phyloP scores from a whole-genome alignment of 2,113 vertebrate genomes.

The Bostrychus sinensis region DNA sequence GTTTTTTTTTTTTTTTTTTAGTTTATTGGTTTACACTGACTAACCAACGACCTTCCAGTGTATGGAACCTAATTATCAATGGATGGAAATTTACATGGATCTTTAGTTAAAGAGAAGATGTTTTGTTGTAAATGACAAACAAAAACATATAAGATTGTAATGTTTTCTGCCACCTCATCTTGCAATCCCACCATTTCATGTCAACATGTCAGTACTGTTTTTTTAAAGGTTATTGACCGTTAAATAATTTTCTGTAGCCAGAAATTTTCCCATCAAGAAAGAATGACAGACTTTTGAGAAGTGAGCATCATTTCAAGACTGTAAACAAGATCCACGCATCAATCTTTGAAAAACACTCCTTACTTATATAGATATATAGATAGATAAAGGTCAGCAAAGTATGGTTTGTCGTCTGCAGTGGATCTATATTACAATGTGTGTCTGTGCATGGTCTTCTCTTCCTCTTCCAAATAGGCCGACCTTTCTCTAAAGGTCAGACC shows the following conservation, averaged over 20 bases:
- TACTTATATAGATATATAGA: slow-evolving; percentile 33
- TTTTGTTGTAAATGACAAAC: background rate
- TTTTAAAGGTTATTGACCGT: background rate
- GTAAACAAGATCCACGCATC: slow-evolving; percentile 7
- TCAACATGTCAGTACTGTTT: background rate
- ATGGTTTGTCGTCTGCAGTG: slow-evolving; percentile 47
- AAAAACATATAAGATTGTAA: background rate
- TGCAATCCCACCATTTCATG: slow-evolving; percentile 3
- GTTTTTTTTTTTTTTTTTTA: no score
- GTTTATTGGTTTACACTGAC: no score
- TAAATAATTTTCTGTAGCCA: background rate
- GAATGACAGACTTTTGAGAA: background rate
- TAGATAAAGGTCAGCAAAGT: slow-evolving; percentile 61
- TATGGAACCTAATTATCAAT: no score
- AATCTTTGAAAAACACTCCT: slow-evolving; percentile 29
- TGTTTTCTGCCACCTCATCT: background rate
- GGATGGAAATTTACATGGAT: no score
- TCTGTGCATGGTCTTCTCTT: slow-evolving; percentile 56
- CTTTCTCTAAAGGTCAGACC: slow-evolving; percentile 72
- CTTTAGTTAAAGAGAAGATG: no score
- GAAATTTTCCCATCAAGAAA: background rate
- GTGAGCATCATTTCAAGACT: background rate
- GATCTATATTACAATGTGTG: slow-evolving; percentile 60
- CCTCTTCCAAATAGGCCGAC: slow-evolving; percentile 62
- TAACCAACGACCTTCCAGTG: no score